Percentiles rank a stretch among this genome's conserved stretches.
Evolutionary conservation across 2,113 vertebrate genomes (phyloP).

Genomic region (Oryzias woworae): DNA sequence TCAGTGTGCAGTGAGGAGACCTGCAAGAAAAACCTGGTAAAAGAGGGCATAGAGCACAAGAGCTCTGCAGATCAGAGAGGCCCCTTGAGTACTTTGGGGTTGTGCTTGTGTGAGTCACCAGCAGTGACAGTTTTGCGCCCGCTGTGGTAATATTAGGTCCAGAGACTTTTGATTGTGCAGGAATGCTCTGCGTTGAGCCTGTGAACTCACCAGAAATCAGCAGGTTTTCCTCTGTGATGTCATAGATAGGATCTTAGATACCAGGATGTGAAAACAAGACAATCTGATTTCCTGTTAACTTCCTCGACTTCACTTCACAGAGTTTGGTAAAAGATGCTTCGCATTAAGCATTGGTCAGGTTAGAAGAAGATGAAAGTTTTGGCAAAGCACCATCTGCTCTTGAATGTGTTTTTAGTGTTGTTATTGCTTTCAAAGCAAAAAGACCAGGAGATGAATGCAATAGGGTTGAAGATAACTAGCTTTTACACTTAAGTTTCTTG

Average conservation of each 20-base stretch:
- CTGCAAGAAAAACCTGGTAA: constrained; percentile 32
- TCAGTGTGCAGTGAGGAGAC: constrained; percentile 40
- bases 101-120: constrained; percentile 13
- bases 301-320: constrained; percentile 4
- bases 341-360: constrained; percentile 41
- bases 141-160: constrained; percentile 12
- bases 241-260: constrained; percentile 44
- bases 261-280: constrained; percentile 30
- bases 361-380: too few species aligned
- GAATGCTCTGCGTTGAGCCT: constrained; percentile 22
- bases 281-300: constrained; percentile 33
- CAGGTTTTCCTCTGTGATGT: constrained; percentile 45
- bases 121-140: constrained; percentile 7
- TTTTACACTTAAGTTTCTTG: too few species aligned
- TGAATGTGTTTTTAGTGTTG: too few species aligned
- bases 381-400: too few species aligned
- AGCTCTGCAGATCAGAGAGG: constrained; percentile 6
- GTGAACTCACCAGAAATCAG: constrained; percentile 50
- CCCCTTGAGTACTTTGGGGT: neutral
- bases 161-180: constrained; percentile 25
- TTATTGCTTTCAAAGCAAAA: too few species aligned
- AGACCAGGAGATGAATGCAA: too few species aligned
- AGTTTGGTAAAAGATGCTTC: constrained; percentile 47
- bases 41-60: constrained; percentile 6
- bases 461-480: too few species aligned